These are phyloP conservation scores for Drosophila sulfurigaster DNA, from an alignment of 1,140 invertebrate genomes.

Conservation along the genomic window DNA sequence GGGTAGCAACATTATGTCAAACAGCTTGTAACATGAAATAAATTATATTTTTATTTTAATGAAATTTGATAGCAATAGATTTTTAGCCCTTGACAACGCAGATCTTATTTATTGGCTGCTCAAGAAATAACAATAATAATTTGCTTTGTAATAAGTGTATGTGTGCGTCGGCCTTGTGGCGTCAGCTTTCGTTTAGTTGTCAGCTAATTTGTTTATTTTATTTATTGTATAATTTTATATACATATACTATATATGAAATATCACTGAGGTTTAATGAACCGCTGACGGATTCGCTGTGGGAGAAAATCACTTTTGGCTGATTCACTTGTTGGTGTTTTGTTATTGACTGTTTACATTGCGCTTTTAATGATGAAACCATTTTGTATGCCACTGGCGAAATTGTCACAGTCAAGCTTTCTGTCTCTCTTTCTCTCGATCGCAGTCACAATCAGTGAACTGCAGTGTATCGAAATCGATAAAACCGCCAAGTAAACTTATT, in stretches of 20 bases:
- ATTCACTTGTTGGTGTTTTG: conserved; percentile 56
- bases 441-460: background rate
- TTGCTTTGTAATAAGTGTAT: conserved; percentile 50
- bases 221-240: conserved; percentile 65
- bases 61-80: background rate
- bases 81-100: background rate
- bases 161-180: conserved; percentile 36
- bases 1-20: background rate
- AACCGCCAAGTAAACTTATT: conserved; percentile 48
- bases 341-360: conserved; percentile 64
- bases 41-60: background rate
- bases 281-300: conserved; percentile 68
- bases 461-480: conserved; percentile 52
- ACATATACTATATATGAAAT: conserved; percentile 41
- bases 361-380: conserved; percentile 33
- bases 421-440: conserved; percentile 13
- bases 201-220: conserved; percentile 71
- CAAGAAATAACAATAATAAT: too few species aligned
- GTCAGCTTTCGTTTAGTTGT: conserved; percentile 59
- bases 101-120: conserved; percentile 3
- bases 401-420: conserved; percentile 34
- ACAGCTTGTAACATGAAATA: conserved; percentile 6
- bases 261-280: conserved; percentile 70
- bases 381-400: conserved; percentile 77
- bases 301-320: conserved; percentile 66